Evolutionary conservation across 2,113 vertebrate species (phyloP), one percentile per base, ranked within the genome.

Genomic region (Phaetusa simplex): DNA sequence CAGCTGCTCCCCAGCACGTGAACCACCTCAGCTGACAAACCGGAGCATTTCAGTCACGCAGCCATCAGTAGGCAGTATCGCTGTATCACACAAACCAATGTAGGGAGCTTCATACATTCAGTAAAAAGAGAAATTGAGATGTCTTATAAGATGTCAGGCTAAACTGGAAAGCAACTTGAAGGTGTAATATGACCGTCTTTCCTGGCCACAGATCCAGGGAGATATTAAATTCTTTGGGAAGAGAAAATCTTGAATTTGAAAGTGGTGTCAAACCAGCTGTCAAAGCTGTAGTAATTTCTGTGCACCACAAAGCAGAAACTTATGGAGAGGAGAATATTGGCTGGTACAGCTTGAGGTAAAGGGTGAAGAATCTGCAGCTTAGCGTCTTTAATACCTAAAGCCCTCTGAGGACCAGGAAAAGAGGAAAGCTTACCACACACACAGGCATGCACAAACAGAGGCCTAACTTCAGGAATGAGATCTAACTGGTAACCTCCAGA

Each of bases 1-100:
- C 0, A 0, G 9, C 10, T 40, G 30, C 42, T 83, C 9, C 29
- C 29, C 19, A 72, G 24, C 19, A 34, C 0, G 23, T 43, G 7
- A 65, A 4, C 16, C 58, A 55, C 14, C 61, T 65, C 43, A 78
- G 26, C 38, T 84, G 38, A 49, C 17, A 42, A 14, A 21, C 1
- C 4, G 38, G 22, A 88, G 20, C 17, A 43, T 45, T 95, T 76
- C 42, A n/a, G 20, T 45, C 36, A 49, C 0, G 1, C 16, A 56
- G 18, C 17, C 18, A 59, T 26, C 64, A 81, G 21, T 17, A 62
- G 32, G n/a, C 14, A 58, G 5, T 14, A 26, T 55, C 32, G 22
- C 11, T 76, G 67, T 47, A 50, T 38, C 13, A 13, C 29, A 38
- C 27, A 82, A 67, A 45, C 3, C 18, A 50, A 6, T 20, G 24